Conservation (phyloP, 1,140 invertebrate species). For the Heterodera carotae region DNA sequence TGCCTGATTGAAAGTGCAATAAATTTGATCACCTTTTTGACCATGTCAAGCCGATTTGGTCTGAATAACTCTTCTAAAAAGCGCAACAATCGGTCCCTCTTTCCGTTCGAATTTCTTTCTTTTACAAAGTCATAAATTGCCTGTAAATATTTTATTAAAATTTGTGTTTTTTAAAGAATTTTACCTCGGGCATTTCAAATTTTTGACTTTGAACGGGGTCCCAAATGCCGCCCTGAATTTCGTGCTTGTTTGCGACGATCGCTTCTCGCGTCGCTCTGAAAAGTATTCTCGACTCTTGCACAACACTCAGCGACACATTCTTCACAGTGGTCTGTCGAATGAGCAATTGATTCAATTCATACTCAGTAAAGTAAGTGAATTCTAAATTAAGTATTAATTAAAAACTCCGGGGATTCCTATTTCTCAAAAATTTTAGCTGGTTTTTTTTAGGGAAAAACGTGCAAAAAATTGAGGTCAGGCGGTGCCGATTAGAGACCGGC, state of each 20-base stretch:
- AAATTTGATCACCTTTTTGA: slow-evolving; percentile 1
- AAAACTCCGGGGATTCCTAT: too few species aligned
- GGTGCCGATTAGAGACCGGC: too few species aligned
- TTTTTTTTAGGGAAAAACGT: too few species aligned
- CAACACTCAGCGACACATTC: neutral
- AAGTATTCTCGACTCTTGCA: neutral
- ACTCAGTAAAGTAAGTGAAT: too few species aligned
- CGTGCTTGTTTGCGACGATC: neutral
- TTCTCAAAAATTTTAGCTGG: too few species aligned
- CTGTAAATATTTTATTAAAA: neutral
- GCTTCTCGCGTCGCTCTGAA: neutral
- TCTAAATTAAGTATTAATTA: too few species aligned
- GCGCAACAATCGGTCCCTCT: neutral
- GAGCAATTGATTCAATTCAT: neutral
- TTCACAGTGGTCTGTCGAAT: neutral
- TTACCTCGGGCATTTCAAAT: neutral
- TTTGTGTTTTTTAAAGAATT: neutral
- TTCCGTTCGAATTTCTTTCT: neutral
- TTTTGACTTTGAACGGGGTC: neutral
- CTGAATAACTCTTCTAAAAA: neutral
- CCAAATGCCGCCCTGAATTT: neutral
- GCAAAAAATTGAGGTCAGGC: too few species aligned
- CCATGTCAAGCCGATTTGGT: neutral
- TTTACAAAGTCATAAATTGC: neutral
- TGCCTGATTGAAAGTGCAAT: too few species aligned